Base-by-base conservation (phyloP, 2,888 invertebrate genomes). In the Tipula lateralis region DNA sequence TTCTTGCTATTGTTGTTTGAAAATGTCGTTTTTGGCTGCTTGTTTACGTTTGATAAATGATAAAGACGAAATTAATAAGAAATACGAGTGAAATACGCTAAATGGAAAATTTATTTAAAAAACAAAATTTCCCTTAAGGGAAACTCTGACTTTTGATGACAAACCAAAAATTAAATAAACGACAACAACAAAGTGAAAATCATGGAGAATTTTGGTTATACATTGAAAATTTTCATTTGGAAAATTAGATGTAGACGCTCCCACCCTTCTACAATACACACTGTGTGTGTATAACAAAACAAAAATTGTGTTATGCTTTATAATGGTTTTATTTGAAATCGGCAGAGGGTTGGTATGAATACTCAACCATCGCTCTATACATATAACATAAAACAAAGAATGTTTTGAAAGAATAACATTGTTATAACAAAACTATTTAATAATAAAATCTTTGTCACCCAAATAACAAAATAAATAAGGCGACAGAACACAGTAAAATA, bases 181-280 rank as follows among this genome's bases (percentile, higher is more conserved):
- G 66, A 66, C 66, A 66, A 66, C 66, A 66, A 66, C 66, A 66
- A 66, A 66, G 66, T 66, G 24, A 66, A 66, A 44, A 44, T 44
- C 44, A n/a, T 44, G 16, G n/a, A 44, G n/a, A 50, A 9, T n/a
- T 24, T 66, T 66, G 7, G 19, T 19, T 66, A 3, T 24, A 12
- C 12, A 9, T 9, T 9, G 9, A 66, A 66, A 66, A 66, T 66
- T 66, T 66, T 66, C 66, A 66, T 66, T 66, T 66, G 24, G 66
- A 24, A 66, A 66, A 66, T 66, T 66, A 12, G 24, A 66, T 24
- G 24, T 24, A 2, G 12, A 66, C 24, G 9, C 24, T 24, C 9
- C 24, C 66, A 39, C 66, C 66, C 66, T 16, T 5, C 16, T 5
- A 50, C 44, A n/a, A n/a, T n/a, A n/a, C n/a, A n/a, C n/a, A n/a